phyloP scores from a whole-genome alignment of 2,113 vertebrate genomes.

The Prochilodus magdalenae region DNA sequence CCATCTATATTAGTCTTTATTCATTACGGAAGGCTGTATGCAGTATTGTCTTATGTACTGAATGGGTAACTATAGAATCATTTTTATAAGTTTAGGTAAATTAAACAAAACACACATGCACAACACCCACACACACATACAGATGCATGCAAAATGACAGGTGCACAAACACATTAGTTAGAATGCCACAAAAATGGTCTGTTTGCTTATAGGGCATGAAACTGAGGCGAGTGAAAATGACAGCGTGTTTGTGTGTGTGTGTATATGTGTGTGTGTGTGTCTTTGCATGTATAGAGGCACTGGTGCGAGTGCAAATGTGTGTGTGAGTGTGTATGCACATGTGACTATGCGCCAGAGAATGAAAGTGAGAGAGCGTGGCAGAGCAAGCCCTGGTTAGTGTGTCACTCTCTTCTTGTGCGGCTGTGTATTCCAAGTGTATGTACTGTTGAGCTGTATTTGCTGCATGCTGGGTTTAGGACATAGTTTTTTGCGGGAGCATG shows the following conservation, averaged over 20 bases:
- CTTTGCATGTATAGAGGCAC: not conserved
- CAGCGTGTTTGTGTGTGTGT: constrained; percentile 47
- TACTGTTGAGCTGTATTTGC: not conserved
- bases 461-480: not conserved
- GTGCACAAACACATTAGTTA: constrained; percentile 72
- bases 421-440: not conserved
- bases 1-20: too few species aligned
- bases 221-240: constrained; percentile 65
- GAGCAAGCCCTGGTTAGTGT: not conserved
- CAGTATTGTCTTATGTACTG: not conserved
- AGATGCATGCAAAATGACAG: constrained; percentile 64
- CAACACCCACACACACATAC: constrained; percentile 13
- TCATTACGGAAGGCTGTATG: too few species aligned
- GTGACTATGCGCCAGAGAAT: constrained; percentile 14
- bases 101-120: not conserved
- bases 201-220: constrained; percentile 63
- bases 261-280: not conserved
- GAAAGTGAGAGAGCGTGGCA: constrained; percentile 8
- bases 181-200: constrained; percentile 64
- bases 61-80: not conserved
- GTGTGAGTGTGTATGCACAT: constrained; percentile 6
- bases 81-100: not conserved
- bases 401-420: not conserved
- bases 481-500: not conserved
- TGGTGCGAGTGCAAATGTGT: constrained; percentile 33